Conservation (phyloP, 2,113 vertebrate species). For the Corythornis madagascariensis region DNA sequence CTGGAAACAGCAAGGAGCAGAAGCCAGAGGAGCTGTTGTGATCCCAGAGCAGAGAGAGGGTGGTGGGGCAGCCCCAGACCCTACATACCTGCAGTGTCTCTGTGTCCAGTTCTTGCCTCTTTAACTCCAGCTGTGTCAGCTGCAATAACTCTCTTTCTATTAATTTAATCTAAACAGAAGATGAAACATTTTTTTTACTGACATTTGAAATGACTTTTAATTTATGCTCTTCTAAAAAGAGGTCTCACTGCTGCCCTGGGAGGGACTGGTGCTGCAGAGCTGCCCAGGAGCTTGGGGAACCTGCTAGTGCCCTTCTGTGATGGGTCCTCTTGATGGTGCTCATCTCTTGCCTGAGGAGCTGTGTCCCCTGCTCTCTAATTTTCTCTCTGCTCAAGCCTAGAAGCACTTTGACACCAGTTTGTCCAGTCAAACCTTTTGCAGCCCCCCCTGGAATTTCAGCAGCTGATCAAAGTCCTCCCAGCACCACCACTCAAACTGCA, state of each 20-base stretch:
- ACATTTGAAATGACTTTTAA: neutral
- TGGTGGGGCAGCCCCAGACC: constrained; percentile 44
- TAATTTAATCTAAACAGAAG: constrained; percentile 96
- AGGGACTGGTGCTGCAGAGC: neutral
- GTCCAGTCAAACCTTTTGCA: neutral
- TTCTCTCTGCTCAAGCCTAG: neutral
- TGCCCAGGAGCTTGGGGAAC: neutral
- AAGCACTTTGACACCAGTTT: neutral
- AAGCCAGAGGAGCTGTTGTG: neutral
- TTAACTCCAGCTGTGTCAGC: constrained; percentile 98
- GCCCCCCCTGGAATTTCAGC: neutral
- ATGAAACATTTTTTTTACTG: constrained; percentile 79
- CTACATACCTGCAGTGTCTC: constrained; percentile 94
- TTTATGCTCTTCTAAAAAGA: neutral
- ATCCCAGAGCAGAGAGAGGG: neutral
- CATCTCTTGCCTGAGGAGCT: neutral
- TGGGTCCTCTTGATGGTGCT: neutral
- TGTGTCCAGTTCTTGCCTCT: constrained; percentile 91
- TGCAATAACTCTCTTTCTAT: constrained; percentile 98
- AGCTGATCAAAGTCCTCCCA: neutral
- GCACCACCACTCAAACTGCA: neutral
- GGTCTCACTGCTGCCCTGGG: neutral
- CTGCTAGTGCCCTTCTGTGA: neutral
- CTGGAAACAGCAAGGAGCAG: neutral
- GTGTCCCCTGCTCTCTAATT: neutral